Conservation (phyloP, 2,888 invertebrate genomes). For the Acronicta aceris region DNA sequence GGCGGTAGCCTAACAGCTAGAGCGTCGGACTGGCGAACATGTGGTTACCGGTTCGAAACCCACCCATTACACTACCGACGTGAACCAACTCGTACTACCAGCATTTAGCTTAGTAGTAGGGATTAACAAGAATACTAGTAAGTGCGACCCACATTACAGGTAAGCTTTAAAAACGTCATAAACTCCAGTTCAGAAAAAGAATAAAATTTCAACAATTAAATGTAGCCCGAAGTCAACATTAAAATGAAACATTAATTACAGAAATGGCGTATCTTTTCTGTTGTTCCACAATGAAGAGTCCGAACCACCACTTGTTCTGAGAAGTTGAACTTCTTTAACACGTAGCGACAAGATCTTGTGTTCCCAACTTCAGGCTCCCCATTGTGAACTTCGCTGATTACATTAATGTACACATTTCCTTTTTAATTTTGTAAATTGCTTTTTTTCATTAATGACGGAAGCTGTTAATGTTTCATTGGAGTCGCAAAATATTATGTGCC, state of each 20-base stretch:
- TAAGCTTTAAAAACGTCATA: too few species aligned
- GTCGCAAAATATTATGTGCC: too few species aligned
- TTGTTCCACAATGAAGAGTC: slow-evolving; percentile 12
- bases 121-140: too few species aligned
- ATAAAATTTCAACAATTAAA: background rate
- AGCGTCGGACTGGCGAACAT: too few species aligned
- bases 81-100: too few species aligned
- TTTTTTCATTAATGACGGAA: background rate
- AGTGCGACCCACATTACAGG: too few species aligned
- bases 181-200: too few species aligned
- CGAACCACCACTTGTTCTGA: slow-evolving; percentile 20
- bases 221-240: slow-evolving; percentile 6
- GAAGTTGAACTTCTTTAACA: slow-evolving; percentile 44
- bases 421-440: slow-evolving; percentile 2
- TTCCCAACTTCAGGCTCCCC: slow-evolving; percentile 21
- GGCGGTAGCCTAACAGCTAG: too few species aligned
- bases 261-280: slow-evolving; percentile 32
- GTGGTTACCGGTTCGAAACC: too few species aligned
- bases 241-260: slow-evolving; percentile 38
- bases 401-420: slow-evolving; percentile 25
- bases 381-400: slow-evolving; percentile 43
- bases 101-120: too few species aligned
- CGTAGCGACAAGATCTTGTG: slow-evolving; percentile 38
- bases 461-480: background rate
- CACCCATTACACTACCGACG: too few species aligned